phyloP scores from a whole-genome alignment of 1,140 invertebrate species.

The Gonioctena quinquepunctata region DNA sequence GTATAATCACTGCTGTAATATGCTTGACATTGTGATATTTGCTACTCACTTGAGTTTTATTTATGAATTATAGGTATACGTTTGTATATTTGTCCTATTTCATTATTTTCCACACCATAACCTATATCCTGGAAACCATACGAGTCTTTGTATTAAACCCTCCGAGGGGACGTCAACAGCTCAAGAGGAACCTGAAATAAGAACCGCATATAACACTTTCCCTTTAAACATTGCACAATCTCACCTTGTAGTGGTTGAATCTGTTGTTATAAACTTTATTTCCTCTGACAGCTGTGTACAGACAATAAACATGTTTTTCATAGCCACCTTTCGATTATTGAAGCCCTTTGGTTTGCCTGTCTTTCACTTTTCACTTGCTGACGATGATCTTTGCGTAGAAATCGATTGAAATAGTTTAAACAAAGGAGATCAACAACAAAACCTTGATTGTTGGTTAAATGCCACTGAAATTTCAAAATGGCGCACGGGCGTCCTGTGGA shows the following conservation, averaged over 20 bases:
- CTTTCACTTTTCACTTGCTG: background rate
- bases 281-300: background rate
- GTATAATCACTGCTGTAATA: background rate
- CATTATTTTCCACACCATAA: background rate
- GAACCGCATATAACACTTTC: background rate
- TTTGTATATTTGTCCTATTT: background rate
- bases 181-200: background rate
- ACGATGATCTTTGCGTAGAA: background rate
- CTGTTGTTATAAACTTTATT: background rate
- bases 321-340: background rate
- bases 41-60: background rate
- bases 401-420: background rate
- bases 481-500: background rate
- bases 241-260: background rate
- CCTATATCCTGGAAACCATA: too few species aligned
- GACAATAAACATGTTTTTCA: background rate
- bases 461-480: slow-evolving; percentile 1
- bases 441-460: background rate
- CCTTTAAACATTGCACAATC: background rate
- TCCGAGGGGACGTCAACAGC: too few species aligned
- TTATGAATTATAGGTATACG: background rate
- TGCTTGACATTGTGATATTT: slow-evolving; percentile 5
- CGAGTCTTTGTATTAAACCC: too few species aligned
- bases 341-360: background rate
- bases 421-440: background rate